Evolutionary conservation across 2,797 vertebrate species (phyloP), one percentile per base, ranked within the genome.

Genomic region (Gymnocypris eckloni): DNA sequence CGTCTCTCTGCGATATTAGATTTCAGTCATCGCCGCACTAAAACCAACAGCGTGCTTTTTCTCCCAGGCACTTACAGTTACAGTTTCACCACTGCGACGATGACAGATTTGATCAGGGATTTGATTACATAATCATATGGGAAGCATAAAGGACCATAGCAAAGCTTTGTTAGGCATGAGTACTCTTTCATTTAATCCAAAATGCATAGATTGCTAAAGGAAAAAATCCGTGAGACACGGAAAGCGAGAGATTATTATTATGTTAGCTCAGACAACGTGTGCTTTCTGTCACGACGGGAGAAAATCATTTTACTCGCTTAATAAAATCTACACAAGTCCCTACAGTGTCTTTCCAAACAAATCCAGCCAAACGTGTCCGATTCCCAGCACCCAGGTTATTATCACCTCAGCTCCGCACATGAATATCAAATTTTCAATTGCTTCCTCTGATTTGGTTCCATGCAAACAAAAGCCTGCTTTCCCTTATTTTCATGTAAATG

Each of bases 401-500:
- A 95, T 95, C 94, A 94, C 88, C 89, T 90, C 91, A 89, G 88
- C 92, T 93, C 91, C 93, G 28, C 28, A 92, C 93, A 92, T 94
- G 93, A 95, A 95, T 95, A 96, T 95, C 94, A 96, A 95, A 96
- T 95, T 95, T 93, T 93, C 94, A 94, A 94, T 95, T 93, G 95
- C 94, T 91, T 93, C 85, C 52, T 90, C 92, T 93, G 92, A 95
- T 95, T 95, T 92, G 92, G 93, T 95, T 94, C 94, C 93, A 93
- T 95, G 92, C 91, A 94, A 94, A 94, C 95, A 94, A 93, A 94
- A 95, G 93, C 94, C 94, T 93, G 95, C 95, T 94, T 94, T 95
- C 96, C 95, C 86, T 95, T 94, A 96, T 96, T 97, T 96, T 96
- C 93, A 96, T 96, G 96, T 96, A 96, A 96, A 96, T 96, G 95